Conservation (phyloP, 2,113 vertebrate species). For the Callionymus lyra region DNA sequence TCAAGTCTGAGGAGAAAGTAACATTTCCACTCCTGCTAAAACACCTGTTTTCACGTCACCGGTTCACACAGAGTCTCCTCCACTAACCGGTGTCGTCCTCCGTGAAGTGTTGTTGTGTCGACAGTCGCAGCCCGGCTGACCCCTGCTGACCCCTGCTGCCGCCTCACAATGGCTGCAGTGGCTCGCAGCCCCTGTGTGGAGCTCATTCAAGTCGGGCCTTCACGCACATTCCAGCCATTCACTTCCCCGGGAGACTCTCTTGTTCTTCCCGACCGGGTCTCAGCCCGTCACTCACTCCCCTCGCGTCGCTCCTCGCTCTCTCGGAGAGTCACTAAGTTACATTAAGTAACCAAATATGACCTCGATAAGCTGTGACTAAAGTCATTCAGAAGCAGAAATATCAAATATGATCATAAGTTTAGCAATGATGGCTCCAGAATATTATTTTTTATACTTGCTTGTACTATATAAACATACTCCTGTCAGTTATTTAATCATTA, state of each 20-base stretch:
- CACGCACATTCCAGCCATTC: constrained; percentile 59
- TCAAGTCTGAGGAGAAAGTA: no score
- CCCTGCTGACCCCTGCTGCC: constrained; percentile 63
- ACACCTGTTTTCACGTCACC: no score
- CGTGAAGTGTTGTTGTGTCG: constrained; percentile 65
- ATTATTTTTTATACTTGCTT: no score
- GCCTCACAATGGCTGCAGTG: constrained; percentile 55
- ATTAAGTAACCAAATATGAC: constrained; percentile 6
- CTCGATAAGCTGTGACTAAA: no score
- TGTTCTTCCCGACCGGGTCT: constrained; percentile 29
- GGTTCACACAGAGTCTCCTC: no score
- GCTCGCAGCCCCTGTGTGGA: constrained; percentile 50
- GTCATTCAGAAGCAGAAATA: no score
- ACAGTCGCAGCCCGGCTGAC: constrained; percentile 62
- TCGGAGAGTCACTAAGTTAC: constrained; percentile 19
- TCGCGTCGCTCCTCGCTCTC: constrained; percentile 7
- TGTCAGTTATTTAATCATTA: no score
- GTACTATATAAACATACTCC: no score
- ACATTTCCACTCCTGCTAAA: no score
- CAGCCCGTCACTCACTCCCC: constrained; percentile 31
- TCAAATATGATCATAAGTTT: no score
- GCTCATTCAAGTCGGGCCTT: constrained; percentile 60
- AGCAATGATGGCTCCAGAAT: no score
- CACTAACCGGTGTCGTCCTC: constrained; percentile 53
- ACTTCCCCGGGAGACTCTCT: constrained; percentile 58